Percentiles rank a stretch among this genome's conserved stretches.
Evolutionary conservation across 2,113 vertebrate species (phyloP).

Genomic region (Tamias sibiricus): DNA sequence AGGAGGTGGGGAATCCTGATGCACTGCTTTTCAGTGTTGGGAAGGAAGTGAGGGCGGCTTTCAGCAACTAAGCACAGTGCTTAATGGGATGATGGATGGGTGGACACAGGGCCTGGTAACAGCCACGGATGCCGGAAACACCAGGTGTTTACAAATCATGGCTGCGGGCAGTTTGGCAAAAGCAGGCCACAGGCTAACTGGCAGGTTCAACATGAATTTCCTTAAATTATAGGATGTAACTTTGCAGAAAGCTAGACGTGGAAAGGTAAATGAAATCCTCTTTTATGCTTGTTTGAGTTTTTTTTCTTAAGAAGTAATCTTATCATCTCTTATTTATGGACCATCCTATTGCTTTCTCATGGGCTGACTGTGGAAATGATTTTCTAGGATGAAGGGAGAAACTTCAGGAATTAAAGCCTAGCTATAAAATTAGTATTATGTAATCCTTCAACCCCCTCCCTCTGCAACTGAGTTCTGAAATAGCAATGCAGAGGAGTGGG

Average conservation of each 20-base stretch:
- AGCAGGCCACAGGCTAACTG: accelerated
- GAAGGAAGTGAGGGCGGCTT: neutral
- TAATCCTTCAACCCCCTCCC: conserved; percentile 50
- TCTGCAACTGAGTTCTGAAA: conserved; percentile 52
- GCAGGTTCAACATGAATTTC: neutral
- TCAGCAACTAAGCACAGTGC: accelerated
- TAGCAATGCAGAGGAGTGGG: conserved; percentile 53
- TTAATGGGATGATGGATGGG: too few species aligned
- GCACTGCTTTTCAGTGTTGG: neutral
- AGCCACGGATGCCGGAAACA: neutral
- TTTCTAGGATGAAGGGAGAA: neutral
- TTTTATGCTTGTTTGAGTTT: neutral
- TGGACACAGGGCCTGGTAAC: neutral
- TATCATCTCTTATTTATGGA: neutral
- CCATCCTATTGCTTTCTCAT: neutral
- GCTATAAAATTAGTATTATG: conserved; percentile 31
- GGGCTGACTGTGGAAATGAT: neutral
- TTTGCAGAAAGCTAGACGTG: neutral
- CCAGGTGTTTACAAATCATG: neutral
- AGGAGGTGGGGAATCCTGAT: neutral
- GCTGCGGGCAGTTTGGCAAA: neutral
- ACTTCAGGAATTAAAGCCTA: conserved; percentile 1
- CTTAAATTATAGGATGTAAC: neutral
- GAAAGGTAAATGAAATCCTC: neutral
- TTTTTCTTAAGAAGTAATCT: neutral